Evolutionary conservation across 2,113 vertebrate species (phyloP), one percentile per base, ranked within the genome.

Genomic region (Rutilus rutilus): DNA sequence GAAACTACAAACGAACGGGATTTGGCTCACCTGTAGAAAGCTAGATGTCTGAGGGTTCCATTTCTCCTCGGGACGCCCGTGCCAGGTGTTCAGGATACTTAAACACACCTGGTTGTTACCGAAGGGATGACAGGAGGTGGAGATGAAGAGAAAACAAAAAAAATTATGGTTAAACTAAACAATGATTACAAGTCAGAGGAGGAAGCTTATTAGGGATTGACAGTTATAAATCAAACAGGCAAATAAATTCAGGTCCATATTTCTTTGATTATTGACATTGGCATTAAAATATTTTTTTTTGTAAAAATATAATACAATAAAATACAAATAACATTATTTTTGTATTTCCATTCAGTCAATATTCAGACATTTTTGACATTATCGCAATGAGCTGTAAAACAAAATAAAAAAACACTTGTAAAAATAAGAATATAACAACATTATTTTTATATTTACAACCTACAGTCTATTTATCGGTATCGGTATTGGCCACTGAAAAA

Each of bases 31-130:
- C 96, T 99, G 98, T 94, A 99, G 94, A 95, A 99, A 99, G 93
- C 98, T 99, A 89, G 98, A 99, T 86, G 98, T 99, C 88, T 99
- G 98, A 2, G 98, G 98, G 94, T 99, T 99, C 98, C 98, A 99
- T 64, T 99, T 99, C 91, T 99, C 98, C 94, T 99, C 98, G 25
- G 98, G 98, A 92, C 98, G 96, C 76, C 98, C 98, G 33, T 99
- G 98, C 98, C 98, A 99, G 0, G 98, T 99, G 93, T 99, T 99
- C 74, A 99, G 96, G 91, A 99, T 99, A 91, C 98, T 99, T 97
- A 99, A 98, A 96, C 98, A 99, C 86, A 99, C 98, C 98, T 99
- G 90, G 86, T 88, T 33, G 19, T 69, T 2, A 33, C 10, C 73
- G 45, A 69, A 25, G 9, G 57, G 3, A 69, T 59, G 45, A 36